A percentile compares a stretch with the other conserved stretches of the same genome.
These are phyloP conservation scores for Cottus gobio DNA, from an alignment of 2,113 vertebrate genomes.

Conservation along the genomic window DNA sequence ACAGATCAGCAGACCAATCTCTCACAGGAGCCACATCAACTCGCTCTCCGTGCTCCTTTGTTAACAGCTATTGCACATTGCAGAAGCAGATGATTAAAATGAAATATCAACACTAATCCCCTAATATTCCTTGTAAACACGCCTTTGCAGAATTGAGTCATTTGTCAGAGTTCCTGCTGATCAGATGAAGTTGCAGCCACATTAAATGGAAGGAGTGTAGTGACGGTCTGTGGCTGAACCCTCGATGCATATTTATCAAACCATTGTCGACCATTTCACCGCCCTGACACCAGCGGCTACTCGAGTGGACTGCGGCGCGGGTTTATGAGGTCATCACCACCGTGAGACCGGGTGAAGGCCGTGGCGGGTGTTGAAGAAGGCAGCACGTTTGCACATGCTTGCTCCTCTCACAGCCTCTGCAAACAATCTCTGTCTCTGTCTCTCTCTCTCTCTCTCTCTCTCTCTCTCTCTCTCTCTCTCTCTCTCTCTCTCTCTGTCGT, in stretches of 20 bases:
- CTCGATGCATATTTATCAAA: slow-evolving; percentile 63
- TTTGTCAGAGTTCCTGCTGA: slow-evolving; percentile 37
- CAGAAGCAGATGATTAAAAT: slow-evolving; percentile 34
- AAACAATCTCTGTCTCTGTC: slow-evolving; percentile 7
- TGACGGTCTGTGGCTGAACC: slow-evolving; percentile 65
- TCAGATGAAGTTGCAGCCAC: slow-evolving; percentile 40
- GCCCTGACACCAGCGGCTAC: slow-evolving; percentile 44
- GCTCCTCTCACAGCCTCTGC: slow-evolving; percentile 34
- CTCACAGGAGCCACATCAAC: slow-evolving; percentile 55
- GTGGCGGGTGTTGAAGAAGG: slow-evolving; percentile 27
- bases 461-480: slow-evolving; percentile 5
- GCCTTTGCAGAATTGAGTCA: slow-evolving; percentile 8
- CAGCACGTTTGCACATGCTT: background rate
- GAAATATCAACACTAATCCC: slow-evolving; percentile 5
- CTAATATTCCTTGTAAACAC: background rate
- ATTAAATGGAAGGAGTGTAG: slow-evolving; percentile 40
- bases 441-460: background rate
- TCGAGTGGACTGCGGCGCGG: slow-evolving; percentile 44
- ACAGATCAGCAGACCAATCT: slow-evolving; percentile 64
- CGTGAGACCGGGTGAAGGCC: slow-evolving; percentile 32
- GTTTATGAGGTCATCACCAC: slow-evolving; percentile 66
- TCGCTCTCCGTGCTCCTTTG: slow-evolving; percentile 22
- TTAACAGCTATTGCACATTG: slow-evolving; percentile 33
- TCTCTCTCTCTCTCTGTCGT: background rate
- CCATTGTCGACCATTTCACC: slow-evolving; percentile 59